Evolutionary conservation across 2,888 invertebrate genomes (phyloP).

Genomic region (Dryococelus australis): DNA sequence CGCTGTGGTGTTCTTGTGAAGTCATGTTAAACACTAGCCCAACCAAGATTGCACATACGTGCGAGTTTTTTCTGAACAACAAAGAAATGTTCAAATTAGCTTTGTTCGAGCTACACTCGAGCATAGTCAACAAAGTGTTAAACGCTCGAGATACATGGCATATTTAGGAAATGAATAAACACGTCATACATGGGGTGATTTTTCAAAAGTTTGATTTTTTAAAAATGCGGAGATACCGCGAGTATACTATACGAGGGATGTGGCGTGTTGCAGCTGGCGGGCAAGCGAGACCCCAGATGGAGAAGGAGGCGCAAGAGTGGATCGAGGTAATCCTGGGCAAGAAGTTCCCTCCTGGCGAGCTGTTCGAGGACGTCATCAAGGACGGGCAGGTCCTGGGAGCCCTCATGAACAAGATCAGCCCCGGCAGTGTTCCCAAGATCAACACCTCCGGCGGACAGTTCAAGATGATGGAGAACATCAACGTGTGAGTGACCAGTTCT

Average conservation of each 20-base stretch:
- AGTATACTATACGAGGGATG: background rate
- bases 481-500: constrained; percentile 70
- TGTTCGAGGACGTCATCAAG: constrained; percentile 87
- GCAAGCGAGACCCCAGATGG: constrained; percentile 83
- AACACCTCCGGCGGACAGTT: constrained; percentile 96
- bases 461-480: constrained; percentile 99
- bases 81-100: no score
- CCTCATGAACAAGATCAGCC: constrained; percentile 91
- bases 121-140: no score
- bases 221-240: no score
- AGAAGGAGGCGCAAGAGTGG: constrained; percentile 91
- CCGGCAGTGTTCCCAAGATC: constrained; percentile 88
- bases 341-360: constrained; percentile 82
- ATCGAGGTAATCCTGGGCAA: constrained; percentile 86
- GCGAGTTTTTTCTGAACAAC: no score
- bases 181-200: no score
- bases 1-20: no score
- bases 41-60: no score
- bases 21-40: no score
- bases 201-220: no score
- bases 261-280: constrained; percentile 69
- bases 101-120: no score
- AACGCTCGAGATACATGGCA: no score
- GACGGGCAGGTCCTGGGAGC: constrained; percentile 94
- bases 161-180: no score